A percentile compares a stretch with the other conserved stretches of the same genome.
phyloP scores from a whole-genome alignment of 2,888 invertebrate species.

The Caenorhabditis imperialis region DNA sequence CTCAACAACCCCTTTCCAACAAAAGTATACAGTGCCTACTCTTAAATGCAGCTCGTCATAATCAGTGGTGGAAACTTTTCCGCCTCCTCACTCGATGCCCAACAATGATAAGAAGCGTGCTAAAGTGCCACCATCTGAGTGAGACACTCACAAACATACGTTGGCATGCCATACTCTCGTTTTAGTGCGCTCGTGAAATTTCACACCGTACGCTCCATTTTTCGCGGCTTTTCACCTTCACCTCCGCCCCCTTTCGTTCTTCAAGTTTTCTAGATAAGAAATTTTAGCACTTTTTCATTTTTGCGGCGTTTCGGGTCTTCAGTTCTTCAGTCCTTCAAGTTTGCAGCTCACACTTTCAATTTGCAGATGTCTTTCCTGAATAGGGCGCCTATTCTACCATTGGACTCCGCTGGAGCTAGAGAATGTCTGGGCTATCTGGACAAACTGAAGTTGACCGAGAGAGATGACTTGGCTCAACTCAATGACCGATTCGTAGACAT shows the following conservation, averaged over 20 bases:
- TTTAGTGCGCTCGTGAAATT: slow-evolving; percentile 23
- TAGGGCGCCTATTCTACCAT: no score
- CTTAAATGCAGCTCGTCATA: slow-evolving; percentile 1
- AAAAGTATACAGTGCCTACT: background rate
- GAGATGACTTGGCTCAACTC: slow-evolving; percentile 32
- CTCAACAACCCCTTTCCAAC: no score
- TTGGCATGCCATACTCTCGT: slow-evolving; percentile 22
- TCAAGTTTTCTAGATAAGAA: slow-evolving; percentile 18
- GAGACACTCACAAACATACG: slow-evolving; percentile 48
- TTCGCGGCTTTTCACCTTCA: slow-evolving; percentile 33
- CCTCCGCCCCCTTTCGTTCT: slow-evolving; percentile 19
- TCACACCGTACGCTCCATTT: slow-evolving; percentile 7
- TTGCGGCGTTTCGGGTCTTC: no score
- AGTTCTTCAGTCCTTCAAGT: no score
- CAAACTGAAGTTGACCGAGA: slow-evolving; percentile 24
- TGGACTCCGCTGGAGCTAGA: slow-evolving; percentile 35
- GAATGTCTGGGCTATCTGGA: slow-evolving; percentile 28
- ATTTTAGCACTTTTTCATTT: no score
- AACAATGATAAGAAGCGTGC: slow-evolving; percentile 43
- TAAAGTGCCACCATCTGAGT: slow-evolving; percentile 39
- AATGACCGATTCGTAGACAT: slow-evolving; percentile 47
- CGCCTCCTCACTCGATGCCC: slow-evolving; percentile 14
- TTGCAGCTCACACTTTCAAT: no score
- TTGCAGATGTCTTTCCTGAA: no score
- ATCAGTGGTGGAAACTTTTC: slow-evolving; percentile 20